Evolutionary conservation across 2,888 invertebrate species (phyloP).

Genomic region (Stramonita haemastoma): DNA sequence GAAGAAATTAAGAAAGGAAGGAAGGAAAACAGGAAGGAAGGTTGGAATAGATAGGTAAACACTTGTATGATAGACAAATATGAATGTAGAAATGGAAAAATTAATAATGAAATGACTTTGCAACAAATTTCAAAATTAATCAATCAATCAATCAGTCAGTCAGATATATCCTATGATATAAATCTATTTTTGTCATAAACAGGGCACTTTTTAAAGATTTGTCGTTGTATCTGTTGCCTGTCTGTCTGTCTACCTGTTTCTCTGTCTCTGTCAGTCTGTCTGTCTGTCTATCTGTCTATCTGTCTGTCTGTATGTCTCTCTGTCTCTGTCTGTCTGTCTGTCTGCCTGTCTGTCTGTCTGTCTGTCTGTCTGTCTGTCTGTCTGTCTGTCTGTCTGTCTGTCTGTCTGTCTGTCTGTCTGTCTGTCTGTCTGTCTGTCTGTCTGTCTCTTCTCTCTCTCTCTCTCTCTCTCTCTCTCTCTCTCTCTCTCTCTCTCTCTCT

Average conservation of each 20-base stretch:
- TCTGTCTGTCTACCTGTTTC: not conserved
- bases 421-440: not conserved
- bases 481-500: not conserved
- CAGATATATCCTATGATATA: too few relatives aligned
- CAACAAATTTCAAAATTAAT: too few relatives aligned
- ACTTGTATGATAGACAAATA: too few relatives aligned
- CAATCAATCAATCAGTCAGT: too few relatives aligned
- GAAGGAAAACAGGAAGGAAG: too few relatives aligned
- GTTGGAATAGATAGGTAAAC: too few relatives aligned
- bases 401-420: not conserved
- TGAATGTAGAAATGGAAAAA: too few relatives aligned
- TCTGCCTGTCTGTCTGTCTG: slow-evolving; percentile 6
- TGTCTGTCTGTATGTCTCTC: slow-evolving; percentile 18
- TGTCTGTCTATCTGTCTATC: not conserved
- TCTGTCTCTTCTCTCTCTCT: not conserved
- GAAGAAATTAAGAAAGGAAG: too few relatives aligned
- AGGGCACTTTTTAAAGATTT: too few relatives aligned
- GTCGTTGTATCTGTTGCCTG: too few relatives aligned
- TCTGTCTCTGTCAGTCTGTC: not conserved
- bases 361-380: not conserved
- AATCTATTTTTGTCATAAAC: too few relatives aligned
- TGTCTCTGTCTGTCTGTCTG: slow-evolving; percentile 28
- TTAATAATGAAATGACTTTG: too few relatives aligned
- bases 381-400: not conserved
- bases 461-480: not conserved